Conservation (phyloP, 2,113 vertebrate genomes). For the Gopherus flavomarginatus region DNA sequence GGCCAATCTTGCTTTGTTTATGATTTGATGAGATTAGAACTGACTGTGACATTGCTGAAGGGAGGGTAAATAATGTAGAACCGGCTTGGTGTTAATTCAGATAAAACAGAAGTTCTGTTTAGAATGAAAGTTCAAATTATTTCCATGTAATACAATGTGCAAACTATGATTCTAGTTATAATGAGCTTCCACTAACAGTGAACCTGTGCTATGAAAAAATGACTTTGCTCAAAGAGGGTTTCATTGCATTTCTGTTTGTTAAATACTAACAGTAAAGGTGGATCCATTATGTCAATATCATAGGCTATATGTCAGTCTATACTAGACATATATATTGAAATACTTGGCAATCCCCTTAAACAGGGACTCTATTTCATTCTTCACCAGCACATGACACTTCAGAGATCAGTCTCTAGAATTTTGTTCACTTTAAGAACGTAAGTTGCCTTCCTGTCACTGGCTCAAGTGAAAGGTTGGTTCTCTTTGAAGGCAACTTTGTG, state of each 20-base stretch:
- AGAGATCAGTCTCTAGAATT: rapidly evolving
- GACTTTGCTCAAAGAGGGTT: not conserved
- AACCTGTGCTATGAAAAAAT: not conserved
- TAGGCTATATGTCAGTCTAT: not conserved
- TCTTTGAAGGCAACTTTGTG: not conserved
- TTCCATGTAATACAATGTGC: not conserved
- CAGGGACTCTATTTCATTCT: not conserved
- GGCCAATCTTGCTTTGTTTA: not conserved
- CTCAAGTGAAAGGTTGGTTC: not conserved
- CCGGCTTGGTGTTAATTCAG: not conserved
- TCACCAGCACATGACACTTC: not conserved
- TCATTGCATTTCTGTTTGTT: not conserved
- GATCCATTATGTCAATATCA: not conserved
- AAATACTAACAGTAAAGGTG: not conserved
- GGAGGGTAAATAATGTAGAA: not conserved
- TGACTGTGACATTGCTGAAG: not conserved
- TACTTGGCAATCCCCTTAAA: not conserved
- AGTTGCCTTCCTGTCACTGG: not conserved
- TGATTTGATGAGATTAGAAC: not conserved
- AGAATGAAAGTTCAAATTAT: not conserved
- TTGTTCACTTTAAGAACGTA: not conserved
- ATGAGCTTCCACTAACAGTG: not conserved
- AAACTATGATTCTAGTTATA: not conserved
- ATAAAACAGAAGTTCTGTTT: not conserved
- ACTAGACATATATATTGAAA: not conserved